Evolutionary conservation across 1,140 invertebrate species (phyloP).

Genomic region (Pseudomyrmex gracilis): DNA sequence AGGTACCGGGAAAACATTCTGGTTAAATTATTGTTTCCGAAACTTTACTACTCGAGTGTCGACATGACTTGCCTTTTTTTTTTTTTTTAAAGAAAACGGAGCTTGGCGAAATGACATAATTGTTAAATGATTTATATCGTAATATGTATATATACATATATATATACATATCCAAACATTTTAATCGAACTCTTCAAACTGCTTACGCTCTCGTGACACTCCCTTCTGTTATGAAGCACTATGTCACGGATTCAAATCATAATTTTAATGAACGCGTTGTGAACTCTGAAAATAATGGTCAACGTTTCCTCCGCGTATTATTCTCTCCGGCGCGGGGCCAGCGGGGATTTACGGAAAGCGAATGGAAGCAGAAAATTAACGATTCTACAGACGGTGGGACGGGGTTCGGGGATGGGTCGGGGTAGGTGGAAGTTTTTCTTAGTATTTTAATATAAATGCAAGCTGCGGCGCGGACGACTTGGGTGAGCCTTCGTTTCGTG

Average conservation of each 20-base stretch:
- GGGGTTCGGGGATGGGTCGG: constrained; percentile 58
- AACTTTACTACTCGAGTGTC: neutral
- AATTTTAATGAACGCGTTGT: constrained; percentile 79
- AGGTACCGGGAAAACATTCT: constrained; percentile 4
- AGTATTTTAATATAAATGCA: constrained; percentile 86
- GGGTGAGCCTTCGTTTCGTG: constrained; percentile 69
- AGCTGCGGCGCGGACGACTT: constrained; percentile 75
- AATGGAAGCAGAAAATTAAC: constrained; percentile 87
- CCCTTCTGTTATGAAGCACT: constrained; percentile 34
- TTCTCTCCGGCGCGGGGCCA: constrained; percentile 78
- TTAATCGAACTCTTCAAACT: constrained; percentile 43
- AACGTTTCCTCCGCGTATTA: constrained; percentile 85
- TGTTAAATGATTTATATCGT: neutral
- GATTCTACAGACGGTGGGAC: constrained; percentile 77
- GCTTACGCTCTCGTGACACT: neutral
- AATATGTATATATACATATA: no score
- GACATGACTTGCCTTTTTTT: no score
- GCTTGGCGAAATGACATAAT: neutral
- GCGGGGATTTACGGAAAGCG: constrained; percentile 84
- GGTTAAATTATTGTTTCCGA: constrained; percentile 1
- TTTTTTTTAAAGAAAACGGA: no score
- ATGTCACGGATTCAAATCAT: constrained; percentile 70
- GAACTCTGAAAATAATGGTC: constrained; percentile 83
- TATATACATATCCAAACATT: neutral
- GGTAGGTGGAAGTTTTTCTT: constrained; percentile 82